A percentile compares a stretch with the other conserved stretches of the same genome.
These are phyloP conservation scores for Scaptodrosophila lebanonensis DNA, from an alignment of 1,140 invertebrate genomes.

Conservation along the genomic window DNA sequence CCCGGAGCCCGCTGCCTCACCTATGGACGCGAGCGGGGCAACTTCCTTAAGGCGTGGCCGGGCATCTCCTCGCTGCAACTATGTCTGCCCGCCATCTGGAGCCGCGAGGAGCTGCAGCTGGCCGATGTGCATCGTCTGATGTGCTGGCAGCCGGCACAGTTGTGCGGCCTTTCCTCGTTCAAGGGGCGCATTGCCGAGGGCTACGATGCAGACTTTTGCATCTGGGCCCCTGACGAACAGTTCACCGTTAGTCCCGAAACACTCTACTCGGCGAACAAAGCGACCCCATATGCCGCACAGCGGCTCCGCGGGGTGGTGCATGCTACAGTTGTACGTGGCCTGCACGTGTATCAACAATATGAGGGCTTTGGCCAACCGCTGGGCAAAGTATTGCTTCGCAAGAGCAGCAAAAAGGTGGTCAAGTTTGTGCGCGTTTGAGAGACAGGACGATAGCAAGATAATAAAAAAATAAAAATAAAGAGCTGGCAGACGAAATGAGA, in stretches of 20 bases:
- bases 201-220: conserved; percentile 85
- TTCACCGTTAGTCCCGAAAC: conserved; percentile 78
- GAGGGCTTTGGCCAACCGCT: conserved; percentile 72
- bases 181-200: conserved; percentile 82
- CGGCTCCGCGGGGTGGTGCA: conserved; percentile 80
- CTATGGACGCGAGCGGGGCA: conserved; percentile 77
- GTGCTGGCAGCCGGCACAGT: conserved; percentile 80
- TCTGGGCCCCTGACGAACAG: conserved; percentile 83
- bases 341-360: conserved; percentile 78
- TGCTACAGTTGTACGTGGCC: conserved; percentile 80
- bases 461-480: too few relatives aligned
- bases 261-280: conserved; percentile 81
- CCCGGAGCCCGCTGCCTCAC: conserved; percentile 80
- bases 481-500: too few relatives aligned
- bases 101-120: conserved; percentile 78
- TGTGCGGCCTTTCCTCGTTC: conserved; percentile 80
- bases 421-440: conserved; percentile 66
- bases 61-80: conserved; percentile 86
- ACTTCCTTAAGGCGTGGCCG: conserved; percentile 85
- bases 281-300: conserved; percentile 80
- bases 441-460: neutral
- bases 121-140: conserved; percentile 80
- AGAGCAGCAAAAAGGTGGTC: conserved; percentile 63
- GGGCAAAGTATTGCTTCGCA: conserved; percentile 67
- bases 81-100: conserved; percentile 84